Evolutionary conservation across 2,797 vertebrate genomes (phyloP), one percentile per base, ranked within the genome.

Genomic region (Melanotaenia trifasciata): DNA sequence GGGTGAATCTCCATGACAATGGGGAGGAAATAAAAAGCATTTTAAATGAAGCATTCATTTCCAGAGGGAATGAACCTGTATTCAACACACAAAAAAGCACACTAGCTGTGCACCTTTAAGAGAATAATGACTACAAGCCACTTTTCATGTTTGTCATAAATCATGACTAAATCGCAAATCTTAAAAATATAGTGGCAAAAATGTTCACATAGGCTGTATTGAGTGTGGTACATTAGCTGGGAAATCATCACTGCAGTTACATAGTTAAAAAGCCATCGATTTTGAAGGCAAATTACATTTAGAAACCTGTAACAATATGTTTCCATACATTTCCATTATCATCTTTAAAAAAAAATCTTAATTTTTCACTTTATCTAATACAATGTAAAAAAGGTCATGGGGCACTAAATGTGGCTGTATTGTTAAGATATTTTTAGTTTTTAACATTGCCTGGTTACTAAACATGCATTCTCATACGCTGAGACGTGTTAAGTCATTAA

Each of bases 1-100:
- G 30, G 32, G 56, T 67, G n/a, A 80, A 88, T 92, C 84, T 88
- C 80, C 78, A 90, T 87, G 57, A 89, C 82, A 91, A 87, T 87
- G 35, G 64, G 64, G 70, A 66, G 47, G 58, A 70, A 82, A 74
- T 69, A 61, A 67, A 33, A 33, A 33, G 32, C 32, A 74, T 82
- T 84, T 75, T 58, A 78, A 78, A 69, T 38, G 65, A 85, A 66
- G 69, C 60, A 69, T 70, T 65, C 40, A 75, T 74, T 72, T 81
- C 43, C 71, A 81, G 74, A 35, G 24, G 69, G 58, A 58, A 68
- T 62, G 57, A 62, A 81, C 70, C 35, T 8, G 64, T 75, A 64
- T 80, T 22, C 66, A 66, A 70, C 63, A 83, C 28, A 70, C 36
- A 51, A 64, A 45, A 53, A 66, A 78, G 28, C 60, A 64, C 65